Conservation (phyloP, 2,888 invertebrate species). For the Tethea ocularis region DNA sequence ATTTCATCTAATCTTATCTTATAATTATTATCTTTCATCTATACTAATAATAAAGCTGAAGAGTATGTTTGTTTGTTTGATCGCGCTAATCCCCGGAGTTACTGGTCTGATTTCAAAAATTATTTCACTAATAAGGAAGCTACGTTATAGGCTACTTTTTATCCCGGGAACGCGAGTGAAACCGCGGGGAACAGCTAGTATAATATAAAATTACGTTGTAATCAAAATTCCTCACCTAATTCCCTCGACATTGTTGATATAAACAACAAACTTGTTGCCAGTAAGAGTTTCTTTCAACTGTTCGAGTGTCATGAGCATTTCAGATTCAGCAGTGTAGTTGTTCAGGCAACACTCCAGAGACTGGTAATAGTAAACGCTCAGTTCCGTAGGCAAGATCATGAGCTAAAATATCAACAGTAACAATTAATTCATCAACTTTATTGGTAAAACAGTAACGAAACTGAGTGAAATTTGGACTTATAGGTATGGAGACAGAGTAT, state of each 20-base stretch:
- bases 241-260: conserved; percentile 67
- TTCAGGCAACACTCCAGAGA: conserved; percentile 76
- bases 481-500: neutral
- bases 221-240: conserved; percentile 51
- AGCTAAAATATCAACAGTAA: conserved; percentile 58
- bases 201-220: too few relatives aligned
- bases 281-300: conserved; percentile 77
- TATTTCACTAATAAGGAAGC: too few relatives aligned
- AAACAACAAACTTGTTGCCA: conserved; percentile 67
- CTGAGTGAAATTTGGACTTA: neutral
- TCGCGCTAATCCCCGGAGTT: too few relatives aligned
- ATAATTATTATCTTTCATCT: too few relatives aligned
- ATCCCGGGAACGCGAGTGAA: too few relatives aligned
- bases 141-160: too few relatives aligned
- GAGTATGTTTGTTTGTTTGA: too few relatives aligned
- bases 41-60: too few relatives aligned
- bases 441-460: neutral
- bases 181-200: too few relatives aligned
- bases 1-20: too few relatives aligned
- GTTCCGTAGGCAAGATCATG: conserved; percentile 79
- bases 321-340: conserved; percentile 71
- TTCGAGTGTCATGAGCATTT: conserved; percentile 65
- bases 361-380: conserved; percentile 78
- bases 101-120: too few relatives aligned
- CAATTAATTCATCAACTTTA: neutral